phyloP scores from a whole-genome alignment of 2,797 vertebrate species.

The Notolabrus celidotus region DNA sequence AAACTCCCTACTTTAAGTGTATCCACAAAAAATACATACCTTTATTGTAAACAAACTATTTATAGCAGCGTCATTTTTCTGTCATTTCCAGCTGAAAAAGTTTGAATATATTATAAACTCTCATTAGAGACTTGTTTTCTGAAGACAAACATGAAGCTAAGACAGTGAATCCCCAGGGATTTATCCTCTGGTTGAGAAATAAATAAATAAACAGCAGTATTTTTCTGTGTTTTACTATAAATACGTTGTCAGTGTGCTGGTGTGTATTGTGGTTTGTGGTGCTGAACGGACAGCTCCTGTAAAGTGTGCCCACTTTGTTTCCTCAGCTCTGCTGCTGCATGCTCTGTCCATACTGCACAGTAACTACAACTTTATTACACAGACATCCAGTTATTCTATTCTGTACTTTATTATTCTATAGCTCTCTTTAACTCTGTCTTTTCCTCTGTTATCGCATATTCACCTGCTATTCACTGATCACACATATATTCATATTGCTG shows the following conservation, averaged over 20 bases:
- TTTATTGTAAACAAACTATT: neutral
- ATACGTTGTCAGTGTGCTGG: neutral
- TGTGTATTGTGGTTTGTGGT: constrained; percentile 17
- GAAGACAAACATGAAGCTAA: neutral
- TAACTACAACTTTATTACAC: too few relatives aligned
- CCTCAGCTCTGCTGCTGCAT: neutral
- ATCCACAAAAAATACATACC: neutral
- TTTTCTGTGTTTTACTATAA: neutral
- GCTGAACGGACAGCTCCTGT: constrained; percentile 28
- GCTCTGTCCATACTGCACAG: too few relatives aligned
- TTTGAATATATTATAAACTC: constrained; percentile 18
- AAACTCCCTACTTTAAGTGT: neutral
- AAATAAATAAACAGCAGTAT: neutral
- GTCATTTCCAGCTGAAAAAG: neutral
- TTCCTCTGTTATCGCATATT: too few relatives aligned
- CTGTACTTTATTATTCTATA: too few relatives aligned
- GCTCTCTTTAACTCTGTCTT: too few relatives aligned
- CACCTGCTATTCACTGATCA: too few relatives aligned
- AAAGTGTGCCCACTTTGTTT: neutral
- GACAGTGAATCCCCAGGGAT: neutral
- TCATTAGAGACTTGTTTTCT: neutral
- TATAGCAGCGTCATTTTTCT: neutral
- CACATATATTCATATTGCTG: too few relatives aligned
- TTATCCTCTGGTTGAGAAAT: neutral
- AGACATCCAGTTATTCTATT: too few relatives aligned